Evolutionary conservation across 2,888 invertebrate genomes (phyloP).

Genomic region (Orchesella flavescens): DNA sequence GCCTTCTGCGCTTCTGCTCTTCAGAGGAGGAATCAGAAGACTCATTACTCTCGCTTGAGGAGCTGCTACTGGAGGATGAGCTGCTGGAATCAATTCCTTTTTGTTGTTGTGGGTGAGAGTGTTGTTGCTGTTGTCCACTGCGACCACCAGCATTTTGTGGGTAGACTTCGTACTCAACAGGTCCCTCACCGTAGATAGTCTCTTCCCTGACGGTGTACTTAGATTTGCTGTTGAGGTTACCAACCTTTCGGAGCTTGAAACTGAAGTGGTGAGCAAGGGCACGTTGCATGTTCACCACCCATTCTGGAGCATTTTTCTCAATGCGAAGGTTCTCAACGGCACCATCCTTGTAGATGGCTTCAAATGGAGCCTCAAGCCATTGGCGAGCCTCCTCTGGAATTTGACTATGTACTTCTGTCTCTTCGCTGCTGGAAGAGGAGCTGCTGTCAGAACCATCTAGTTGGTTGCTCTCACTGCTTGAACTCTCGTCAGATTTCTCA

Average conservation of each 20-base stretch:
- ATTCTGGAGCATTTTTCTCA: conserved; percentile 49
- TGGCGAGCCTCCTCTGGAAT: conserved; percentile 18
- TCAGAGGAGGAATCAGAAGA: too few relatives aligned
- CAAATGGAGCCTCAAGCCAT: conserved; percentile 48
- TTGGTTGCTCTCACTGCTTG: conserved; percentile 54
- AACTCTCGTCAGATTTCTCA: conserved; percentile 35
- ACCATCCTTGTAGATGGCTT: conserved; percentile 44
- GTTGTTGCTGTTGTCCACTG: not conserved
- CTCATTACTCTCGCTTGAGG: not conserved
- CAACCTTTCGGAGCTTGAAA: conserved; percentile 33
- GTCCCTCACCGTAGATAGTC: conserved; percentile 47
- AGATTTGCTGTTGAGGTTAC: conserved; percentile 22
- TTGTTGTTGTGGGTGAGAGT: not conserved
- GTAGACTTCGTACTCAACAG: conserved; percentile 42
- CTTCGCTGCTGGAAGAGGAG: conserved; percentile 32
- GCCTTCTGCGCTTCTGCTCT: too few relatives aligned
- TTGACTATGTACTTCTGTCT: conserved; percentile 7
- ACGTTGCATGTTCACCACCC: conserved; percentile 55
- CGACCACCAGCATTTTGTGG: not conserved
- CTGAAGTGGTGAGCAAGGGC: conserved; percentile 52
- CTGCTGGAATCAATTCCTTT: too few relatives aligned
- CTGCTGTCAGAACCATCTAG: conserved; percentile 35
- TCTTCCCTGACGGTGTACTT: conserved; percentile 40
- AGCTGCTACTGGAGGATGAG: too few relatives aligned
- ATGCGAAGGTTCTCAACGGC: conserved; percentile 36